Conservation (phyloP, 2,888 invertebrate species). For the Ochlodes sylvanus region DNA sequence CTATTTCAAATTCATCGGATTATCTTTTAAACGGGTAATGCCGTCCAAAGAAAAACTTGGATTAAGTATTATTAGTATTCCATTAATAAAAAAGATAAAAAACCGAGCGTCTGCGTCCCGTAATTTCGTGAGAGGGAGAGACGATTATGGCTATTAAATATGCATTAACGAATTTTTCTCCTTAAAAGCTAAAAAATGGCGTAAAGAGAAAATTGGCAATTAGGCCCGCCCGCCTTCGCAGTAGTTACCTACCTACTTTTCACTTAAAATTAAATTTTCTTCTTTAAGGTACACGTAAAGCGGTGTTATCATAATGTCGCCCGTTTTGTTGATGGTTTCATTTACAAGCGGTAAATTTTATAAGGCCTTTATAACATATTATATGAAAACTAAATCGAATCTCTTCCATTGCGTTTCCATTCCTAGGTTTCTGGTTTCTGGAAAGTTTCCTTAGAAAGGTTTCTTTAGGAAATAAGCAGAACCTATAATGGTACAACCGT, state of each 20-base stretch:
- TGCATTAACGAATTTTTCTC: constrained; percentile 85
- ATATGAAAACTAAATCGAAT: too few relatives aligned
- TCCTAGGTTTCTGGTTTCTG: too few relatives aligned
- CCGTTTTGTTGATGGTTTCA: constrained; percentile 11
- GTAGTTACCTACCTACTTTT: constrained; percentile 56
- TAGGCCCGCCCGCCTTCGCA: constrained; percentile 60
- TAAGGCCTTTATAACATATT: too few relatives aligned
- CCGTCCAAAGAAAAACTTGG: constrained; percentile 33
- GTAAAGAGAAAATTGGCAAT: constrained; percentile 84
- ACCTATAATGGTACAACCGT: too few relatives aligned
- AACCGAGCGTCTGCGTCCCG: constrained; percentile 47
- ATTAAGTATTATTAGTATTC: constrained; percentile 41
- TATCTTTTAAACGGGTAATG: constrained; percentile 37
- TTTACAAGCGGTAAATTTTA: not conserved
- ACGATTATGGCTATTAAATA: constrained; percentile 83
- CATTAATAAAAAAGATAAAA: constrained; percentile 52
- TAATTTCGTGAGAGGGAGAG: constrained; percentile 66
- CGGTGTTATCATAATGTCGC: constrained; percentile 57
- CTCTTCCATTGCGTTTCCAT: too few relatives aligned
- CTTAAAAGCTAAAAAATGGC: constrained; percentile 82
- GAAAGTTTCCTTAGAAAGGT: too few relatives aligned
- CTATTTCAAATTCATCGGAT: constrained; percentile 33
- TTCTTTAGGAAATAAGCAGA: too few relatives aligned
- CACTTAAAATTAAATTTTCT: constrained; percentile 75
- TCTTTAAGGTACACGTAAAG: constrained; percentile 77